These are phyloP conservation scores for Cataglyphis rosenhaueri DNA, from an alignment of 2,888 invertebrate genomes.

Conservation along the genomic window DNA sequence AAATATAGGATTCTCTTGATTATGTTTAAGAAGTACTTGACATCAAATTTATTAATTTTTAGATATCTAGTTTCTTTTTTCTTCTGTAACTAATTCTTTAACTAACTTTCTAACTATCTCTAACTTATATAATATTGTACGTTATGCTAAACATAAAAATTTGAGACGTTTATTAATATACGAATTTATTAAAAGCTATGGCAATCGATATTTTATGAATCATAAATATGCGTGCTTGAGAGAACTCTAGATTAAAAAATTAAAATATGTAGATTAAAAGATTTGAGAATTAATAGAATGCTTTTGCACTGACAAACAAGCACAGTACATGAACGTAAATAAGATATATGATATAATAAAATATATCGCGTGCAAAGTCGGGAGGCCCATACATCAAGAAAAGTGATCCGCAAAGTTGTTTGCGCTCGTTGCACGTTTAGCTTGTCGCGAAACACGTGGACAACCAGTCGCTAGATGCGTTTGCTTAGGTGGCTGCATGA, in stretches of 20 bases:
- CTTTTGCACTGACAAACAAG: neutral
- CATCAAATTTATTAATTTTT: constrained; percentile 2
- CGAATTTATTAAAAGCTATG: neutral
- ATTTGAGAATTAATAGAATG: constrained; percentile 7
- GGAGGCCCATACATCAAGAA: constrained; percentile 47
- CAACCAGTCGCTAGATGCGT: neutral
- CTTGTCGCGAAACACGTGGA: neutral
- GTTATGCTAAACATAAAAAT: neutral
- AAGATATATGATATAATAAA: neutral
- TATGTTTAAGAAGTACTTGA: neutral
- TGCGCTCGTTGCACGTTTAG: neutral
- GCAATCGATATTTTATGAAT: neutral
- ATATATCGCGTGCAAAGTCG: constrained; percentile 23
- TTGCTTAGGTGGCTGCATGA: neutral
- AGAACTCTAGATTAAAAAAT: neutral
- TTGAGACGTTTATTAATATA: neutral
- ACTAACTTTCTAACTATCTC: neutral
- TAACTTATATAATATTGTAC: neutral
- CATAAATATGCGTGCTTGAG: neutral
- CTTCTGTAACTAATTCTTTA: neutral
- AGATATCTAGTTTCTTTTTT: neutral
- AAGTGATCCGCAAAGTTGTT: constrained; percentile 40
- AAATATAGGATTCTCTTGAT: constrained; percentile 32
- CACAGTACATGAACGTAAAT: neutral
- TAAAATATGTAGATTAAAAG: neutral